Evolutionary conservation across 2,888 invertebrate genomes (phyloP).

Genomic region (Pyrochroa serraticornis): DNA sequence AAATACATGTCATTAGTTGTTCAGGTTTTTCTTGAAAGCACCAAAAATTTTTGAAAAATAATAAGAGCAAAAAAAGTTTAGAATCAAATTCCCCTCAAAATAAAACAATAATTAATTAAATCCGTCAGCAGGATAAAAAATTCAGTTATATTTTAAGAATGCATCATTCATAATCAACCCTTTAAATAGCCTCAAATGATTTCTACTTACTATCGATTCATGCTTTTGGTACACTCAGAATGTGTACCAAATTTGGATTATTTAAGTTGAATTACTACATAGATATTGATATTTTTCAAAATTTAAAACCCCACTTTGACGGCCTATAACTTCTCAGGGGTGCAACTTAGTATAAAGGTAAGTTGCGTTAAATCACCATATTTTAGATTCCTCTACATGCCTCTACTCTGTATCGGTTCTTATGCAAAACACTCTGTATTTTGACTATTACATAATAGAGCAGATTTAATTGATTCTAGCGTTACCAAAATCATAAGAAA

Average conservation of each 20-base stretch:
- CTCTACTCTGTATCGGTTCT: constrained; percentile 1
- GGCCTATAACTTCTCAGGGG: constrained; percentile 1
- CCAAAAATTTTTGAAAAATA: background rate
- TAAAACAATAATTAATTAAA: background rate
- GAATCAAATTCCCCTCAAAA: background rate
- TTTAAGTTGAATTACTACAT: background rate
- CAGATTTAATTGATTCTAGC: no score
- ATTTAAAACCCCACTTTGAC: background rate
- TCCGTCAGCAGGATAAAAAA: no score
- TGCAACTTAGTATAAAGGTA: background rate
- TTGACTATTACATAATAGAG: no score
- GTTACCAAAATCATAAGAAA: no score
- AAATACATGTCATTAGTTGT: background rate
- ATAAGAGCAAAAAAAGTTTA: background rate
- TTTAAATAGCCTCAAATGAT: no score
- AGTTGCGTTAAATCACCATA: no score
- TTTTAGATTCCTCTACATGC: no score
- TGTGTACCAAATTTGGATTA: constrained; percentile 1
- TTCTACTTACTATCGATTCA: no score
- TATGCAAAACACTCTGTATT: constrained; percentile 2
- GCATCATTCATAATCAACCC: no score
- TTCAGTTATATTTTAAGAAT: no score
- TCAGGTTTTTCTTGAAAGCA: background rate
- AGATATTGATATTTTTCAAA: background rate
- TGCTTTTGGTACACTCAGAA: background rate